Base-by-base conservation (phyloP, 30 jellyfish, hydroid and myxozoan species). In the Clytia hemisphaerica region DNA sequence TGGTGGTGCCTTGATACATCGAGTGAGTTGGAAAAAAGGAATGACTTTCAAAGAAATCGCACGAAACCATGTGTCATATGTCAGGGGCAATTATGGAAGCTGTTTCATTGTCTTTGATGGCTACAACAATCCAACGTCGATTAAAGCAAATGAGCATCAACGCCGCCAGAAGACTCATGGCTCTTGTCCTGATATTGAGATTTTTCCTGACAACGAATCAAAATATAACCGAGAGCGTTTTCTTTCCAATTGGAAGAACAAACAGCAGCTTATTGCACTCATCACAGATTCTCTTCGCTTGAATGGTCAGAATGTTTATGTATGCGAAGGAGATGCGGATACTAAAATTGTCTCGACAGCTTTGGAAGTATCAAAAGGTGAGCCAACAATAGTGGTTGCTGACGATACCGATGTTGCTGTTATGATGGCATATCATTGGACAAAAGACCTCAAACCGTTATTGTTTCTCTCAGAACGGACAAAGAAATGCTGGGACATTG, bases 1-100 rank as follows among this genome's bases (percentile, higher is more conserved):
- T 73, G 81, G 80, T 36, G 86, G 86, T 16, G 86, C 86, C 5
- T 60, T 58, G 53, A 68, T 73, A 38, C 81, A 61, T 30, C 14
- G 70, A 38, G 86, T 73, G 32, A 22, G 36, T 26, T 73, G 86
- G 83, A 35, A n/a, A n/a, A n/a, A n/a, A n/a, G n/a, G n/a, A n/a
- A n/a, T n/a, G n/a, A n/a, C n/a, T n/a, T n/a, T n/a, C n/a, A n/a
- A n/a, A n/a, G n/a, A n/a, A 26, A 44, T 53, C 1, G 77, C 48
- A 22, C 24, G 35, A 19, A 47, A 38, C 44, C 36, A 72, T 36
- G 80, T 51, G 18, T 42, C 10, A 30, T 57, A 72, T 47, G 29
- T 31, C 63, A 36, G 65, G 63, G 36, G 33, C 18, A 58, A 51
- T n/a, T 72, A 55, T 44, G 83, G 83, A 53, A 21, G 34, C 21